phyloP scores from a whole-genome alignment of 2,797 vertebrate genomes.

The Philypnodon macrostomus region DNA sequence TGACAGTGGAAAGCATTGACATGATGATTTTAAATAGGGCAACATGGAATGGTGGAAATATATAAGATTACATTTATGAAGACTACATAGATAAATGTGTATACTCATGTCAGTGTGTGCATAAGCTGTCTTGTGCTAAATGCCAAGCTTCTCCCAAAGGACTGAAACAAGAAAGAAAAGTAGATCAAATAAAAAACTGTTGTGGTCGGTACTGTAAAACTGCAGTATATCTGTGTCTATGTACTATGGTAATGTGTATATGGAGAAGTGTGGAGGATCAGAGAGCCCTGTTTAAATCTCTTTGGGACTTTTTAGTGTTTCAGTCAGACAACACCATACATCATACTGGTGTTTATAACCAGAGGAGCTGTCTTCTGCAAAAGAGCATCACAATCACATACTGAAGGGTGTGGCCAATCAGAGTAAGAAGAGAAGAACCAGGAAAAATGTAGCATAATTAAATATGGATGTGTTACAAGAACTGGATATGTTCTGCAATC shows the following conservation, averaged over 20 bases:
- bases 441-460: no score
- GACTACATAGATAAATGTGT: background rate
- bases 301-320: slow-evolving; percentile 59
- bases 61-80: no score
- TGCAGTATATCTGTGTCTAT: slow-evolving; percentile 6
- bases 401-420: background rate
- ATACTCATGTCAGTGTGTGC: slow-evolving; percentile 2
- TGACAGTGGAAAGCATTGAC: no score
- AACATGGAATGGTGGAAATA: background rate
- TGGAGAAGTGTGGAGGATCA: slow-evolving; percentile 7
- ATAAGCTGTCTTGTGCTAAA: slow-evolving; percentile 46
- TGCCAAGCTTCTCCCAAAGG: slow-evolving; percentile 58
- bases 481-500: no score
- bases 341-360: slow-evolving; percentile 58
- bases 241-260: slow-evolving; percentile 8
- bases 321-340: slow-evolving; percentile 61
- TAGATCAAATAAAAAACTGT: slow-evolving; percentile 57
- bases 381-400: slow-evolving; percentile 18
- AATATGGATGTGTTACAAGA: no score
- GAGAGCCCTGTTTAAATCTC: slow-evolving; percentile 34
- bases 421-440: background rate
- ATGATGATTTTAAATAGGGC: slow-evolving; percentile 1
- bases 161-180: slow-evolving; percentile 27
- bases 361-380: slow-evolving; percentile 42
- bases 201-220: slow-evolving; percentile 54